phyloP scores from a whole-genome alignment of 2,888 invertebrate species.

The Apomyelois bistriatella region DNA sequence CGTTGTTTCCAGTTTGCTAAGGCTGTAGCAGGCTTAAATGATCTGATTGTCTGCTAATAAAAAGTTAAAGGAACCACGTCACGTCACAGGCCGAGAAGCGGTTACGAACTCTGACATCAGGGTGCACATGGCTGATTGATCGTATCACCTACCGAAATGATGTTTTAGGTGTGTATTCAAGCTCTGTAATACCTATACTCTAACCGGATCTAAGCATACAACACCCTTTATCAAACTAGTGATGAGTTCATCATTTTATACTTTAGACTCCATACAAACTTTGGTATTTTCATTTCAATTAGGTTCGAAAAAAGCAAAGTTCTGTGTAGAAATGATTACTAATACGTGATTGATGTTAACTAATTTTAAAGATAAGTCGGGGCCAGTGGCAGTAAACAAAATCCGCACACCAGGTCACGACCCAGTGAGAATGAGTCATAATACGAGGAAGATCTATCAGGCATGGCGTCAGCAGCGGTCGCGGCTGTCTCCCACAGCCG shows the following conservation, averaged over 20 bases:
- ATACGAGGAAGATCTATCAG: constrained; percentile 67
- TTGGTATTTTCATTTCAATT: constrained; percentile 23
- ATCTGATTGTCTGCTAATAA: too few relatives aligned
- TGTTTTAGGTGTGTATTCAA: too few relatives aligned
- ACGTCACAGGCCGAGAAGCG: too few relatives aligned
- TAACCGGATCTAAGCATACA: too few relatives aligned
- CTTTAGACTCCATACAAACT: neutral
- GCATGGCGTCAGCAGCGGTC: constrained; percentile 61
- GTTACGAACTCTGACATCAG: too few relatives aligned
- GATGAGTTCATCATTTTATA: neutral
- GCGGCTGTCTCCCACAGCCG: constrained; percentile 21
- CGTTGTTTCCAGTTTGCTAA: too few relatives aligned
- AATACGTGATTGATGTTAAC: constrained; percentile 40
- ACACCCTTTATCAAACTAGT: too few relatives aligned
- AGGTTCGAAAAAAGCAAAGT: constrained; percentile 27
- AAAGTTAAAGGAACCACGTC: too few relatives aligned
- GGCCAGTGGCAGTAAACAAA: constrained; percentile 54
- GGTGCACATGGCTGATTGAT: too few relatives aligned
- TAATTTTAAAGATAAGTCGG: constrained; percentile 49
- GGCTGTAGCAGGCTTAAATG: too few relatives aligned
- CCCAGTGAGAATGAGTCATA: constrained; percentile 59
- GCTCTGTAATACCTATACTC: too few relatives aligned
- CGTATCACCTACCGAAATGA: too few relatives aligned
- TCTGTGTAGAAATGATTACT: constrained; percentile 37
- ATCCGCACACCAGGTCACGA: constrained; percentile 69